Percentiles rank a stretch among this genome's conserved stretches.
Evolutionary conservation across 2,113 vertebrate genomes (phyloP).

Genomic region (Hippolais icterina): DNA sequence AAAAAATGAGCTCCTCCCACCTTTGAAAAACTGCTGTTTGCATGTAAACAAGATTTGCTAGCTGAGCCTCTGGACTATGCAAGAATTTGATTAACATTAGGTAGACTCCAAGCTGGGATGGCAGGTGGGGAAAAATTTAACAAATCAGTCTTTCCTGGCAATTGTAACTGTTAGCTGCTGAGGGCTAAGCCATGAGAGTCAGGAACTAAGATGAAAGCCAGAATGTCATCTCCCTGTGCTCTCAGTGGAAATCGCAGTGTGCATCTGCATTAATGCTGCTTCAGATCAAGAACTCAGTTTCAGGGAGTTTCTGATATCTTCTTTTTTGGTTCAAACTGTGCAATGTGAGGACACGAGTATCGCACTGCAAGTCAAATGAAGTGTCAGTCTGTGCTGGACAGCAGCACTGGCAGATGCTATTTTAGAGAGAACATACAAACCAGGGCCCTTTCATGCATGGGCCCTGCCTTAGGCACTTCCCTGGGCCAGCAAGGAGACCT

Average conservation of each 20-base stretch:
- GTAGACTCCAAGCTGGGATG: not conserved
- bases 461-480: not conserved
- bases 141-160: not conserved
- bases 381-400: not conserved
- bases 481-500: not conserved
- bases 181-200: not conserved
- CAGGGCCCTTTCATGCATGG: not conserved
- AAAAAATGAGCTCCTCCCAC: not conserved
- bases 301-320: not conserved
- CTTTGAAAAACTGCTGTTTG: not conserved
- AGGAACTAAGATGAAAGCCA: not conserved
- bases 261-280: not conserved
- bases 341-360: not conserved
- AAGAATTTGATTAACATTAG: not conserved
- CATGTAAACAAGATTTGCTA: not conserved
- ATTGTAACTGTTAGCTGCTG: not conserved
- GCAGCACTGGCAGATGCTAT: not conserved
- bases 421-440: not conserved
- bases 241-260: not conserved
- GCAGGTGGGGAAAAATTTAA: not conserved
- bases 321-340: not conserved
- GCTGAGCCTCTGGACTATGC: not conserved
- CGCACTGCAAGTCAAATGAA: accelerated
- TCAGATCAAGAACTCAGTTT: not conserved
- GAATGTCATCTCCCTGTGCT: not conserved